Percentiles rank a stretch among this genome's conserved stretches.
Evolutionary conservation across 2,113 vertebrate species (phyloP).

Genomic region (Tricholaema leucomelas): DNA sequence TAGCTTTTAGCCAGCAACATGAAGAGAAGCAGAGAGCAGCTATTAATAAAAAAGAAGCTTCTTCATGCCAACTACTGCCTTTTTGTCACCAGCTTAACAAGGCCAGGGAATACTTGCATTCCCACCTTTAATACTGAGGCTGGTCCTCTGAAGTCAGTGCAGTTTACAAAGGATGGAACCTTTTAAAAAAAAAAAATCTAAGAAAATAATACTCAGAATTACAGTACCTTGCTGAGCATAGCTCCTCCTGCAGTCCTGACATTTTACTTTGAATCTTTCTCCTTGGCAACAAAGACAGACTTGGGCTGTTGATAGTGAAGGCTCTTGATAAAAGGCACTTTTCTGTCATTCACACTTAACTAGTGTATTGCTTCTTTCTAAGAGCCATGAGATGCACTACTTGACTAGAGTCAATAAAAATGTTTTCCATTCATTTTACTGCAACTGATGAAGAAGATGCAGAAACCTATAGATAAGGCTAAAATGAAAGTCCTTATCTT

Average conservation of each 20-base stretch:
- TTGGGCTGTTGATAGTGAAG: neutral
- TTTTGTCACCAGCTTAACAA: neutral
- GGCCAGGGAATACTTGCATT: neutral
- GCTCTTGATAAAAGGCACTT: neutral
- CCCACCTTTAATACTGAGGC: neutral
- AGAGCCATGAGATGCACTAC: neutral
- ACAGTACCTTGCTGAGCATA: neutral
- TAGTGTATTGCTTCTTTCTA: neutral
- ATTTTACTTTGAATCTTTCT: neutral
- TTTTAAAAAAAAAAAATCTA: neutral
- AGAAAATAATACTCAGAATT: neutral
- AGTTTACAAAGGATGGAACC: neutral
- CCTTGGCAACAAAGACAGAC: neutral
- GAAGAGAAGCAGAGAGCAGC: neutral
- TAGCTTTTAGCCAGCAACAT: neutral
- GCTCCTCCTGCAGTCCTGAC: neutral
- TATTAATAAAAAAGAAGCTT: neutral
- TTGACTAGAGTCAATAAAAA: neutral
- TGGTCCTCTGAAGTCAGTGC: neutral
- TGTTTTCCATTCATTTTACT: slow-evolving; percentile 10
- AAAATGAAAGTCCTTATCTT: slow-evolving; percentile 21
- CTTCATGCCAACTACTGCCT: neutral
- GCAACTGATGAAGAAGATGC: slow-evolving; percentile 22
- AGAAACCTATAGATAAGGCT: slow-evolving; percentile 5
- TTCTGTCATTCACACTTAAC: neutral